Conservation (phyloP, 2,797 vertebrate genomes). For the Cetoscarus ocellatus region DNA sequence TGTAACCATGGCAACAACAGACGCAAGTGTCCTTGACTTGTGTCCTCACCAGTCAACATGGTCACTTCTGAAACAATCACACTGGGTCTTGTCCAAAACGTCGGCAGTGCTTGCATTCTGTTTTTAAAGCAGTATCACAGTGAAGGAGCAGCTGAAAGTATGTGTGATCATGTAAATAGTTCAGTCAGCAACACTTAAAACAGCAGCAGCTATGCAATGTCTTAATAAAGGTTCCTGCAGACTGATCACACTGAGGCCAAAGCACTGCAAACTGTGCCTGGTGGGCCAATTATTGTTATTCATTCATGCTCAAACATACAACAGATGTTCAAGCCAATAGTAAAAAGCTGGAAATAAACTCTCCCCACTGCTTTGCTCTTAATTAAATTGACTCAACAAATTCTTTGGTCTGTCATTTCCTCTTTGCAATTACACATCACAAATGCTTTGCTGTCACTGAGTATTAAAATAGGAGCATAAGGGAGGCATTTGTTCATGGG, state of each 20-base stretch:
- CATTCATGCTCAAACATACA: neutral
- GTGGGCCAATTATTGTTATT: neutral
- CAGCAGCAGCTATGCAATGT: too few species aligned
- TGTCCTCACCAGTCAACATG: too few species aligned
- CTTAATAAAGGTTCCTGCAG: neutral
- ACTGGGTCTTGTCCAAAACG: too few species aligned
- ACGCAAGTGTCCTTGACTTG: too few species aligned
- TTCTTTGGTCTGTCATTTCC: neutral
- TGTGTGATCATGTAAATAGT: too few species aligned
- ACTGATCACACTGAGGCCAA: neutral
- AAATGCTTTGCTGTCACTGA: neutral
- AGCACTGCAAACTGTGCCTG: neutral
- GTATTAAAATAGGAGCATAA: neutral
- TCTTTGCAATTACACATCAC: neutral
- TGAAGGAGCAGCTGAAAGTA: too few species aligned
- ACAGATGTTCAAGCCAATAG: neutral
- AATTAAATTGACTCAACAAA: neutral
- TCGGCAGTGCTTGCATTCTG: too few species aligned
- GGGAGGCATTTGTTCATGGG: neutral
- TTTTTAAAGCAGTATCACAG: too few species aligned
- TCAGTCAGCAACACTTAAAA: too few species aligned
- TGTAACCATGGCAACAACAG: too few species aligned
- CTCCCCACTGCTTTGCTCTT: neutral
- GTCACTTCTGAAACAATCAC: too few species aligned
- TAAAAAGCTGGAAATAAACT: neutral